These are phyloP conservation scores for Zelleria hepariella DNA, from an alignment of 2,888 invertebrate species.

Conservation along the genomic window DNA sequence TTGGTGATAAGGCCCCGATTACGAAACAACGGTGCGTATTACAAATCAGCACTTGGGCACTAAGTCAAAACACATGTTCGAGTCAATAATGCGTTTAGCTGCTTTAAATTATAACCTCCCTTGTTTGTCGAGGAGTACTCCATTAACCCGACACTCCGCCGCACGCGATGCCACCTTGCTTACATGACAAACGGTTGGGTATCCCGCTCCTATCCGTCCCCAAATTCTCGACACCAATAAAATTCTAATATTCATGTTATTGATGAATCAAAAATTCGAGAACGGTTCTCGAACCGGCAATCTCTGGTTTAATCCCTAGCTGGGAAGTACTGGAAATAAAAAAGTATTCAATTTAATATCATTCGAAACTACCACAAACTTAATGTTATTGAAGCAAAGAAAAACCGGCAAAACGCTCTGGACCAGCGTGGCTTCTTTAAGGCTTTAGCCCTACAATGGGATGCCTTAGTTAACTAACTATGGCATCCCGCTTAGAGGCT, in stretches of 20 bases:
- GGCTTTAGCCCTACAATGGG: too few species aligned
- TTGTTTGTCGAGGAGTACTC: conserved; percentile 40
- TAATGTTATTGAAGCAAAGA: not conserved
- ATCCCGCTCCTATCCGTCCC: not conserved
- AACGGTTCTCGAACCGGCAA: too few species aligned
- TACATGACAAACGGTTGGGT: conserved; percentile 29
- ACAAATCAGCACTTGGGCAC: not conserved
- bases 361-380: not conserved
- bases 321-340: not conserved
- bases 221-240: not conserved
- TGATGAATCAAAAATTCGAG: too few species aligned
- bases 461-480: too few species aligned
- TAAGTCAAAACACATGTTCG: conserved; percentile 2
- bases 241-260: too few species aligned
- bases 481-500: too few species aligned
- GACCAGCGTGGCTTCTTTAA: too few species aligned
- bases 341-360: not conserved
- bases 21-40: not conserved
- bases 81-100: not conserved
- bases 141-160: conserved; percentile 56
- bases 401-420: too few species aligned
- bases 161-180: conserved; percentile 42
- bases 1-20: not conserved
- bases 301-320: too few species aligned
- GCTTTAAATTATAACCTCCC: conserved; percentile 1